These are phyloP conservation scores for Sebastes flavidus DNA, from an alignment of 2,797 vertebrate species.

Conservation along the genomic window DNA sequence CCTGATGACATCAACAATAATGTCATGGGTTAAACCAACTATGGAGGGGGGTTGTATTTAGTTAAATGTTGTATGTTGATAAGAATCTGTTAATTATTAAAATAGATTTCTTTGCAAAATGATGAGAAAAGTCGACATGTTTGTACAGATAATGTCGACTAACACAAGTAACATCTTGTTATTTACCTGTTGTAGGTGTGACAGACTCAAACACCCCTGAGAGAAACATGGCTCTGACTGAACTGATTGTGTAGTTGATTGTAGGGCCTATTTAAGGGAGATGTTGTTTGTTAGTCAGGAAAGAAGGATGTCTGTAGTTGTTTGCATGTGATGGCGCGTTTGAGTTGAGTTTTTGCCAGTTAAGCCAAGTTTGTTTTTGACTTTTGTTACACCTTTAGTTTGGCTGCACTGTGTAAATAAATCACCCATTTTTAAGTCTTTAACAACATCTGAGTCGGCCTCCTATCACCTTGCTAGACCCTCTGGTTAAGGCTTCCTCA, in stretches of 20 bases:
- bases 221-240: neutral
- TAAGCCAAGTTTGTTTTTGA: neutral
- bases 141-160: neutral
- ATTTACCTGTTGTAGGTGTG: neutral
- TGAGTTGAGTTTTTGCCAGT: neutral
- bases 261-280: neutral
- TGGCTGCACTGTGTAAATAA: neutral
- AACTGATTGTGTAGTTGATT: neutral
- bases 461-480: neutral
- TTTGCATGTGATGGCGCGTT: neutral
- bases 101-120: neutral
- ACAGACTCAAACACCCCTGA: neutral
- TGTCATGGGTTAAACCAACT: neutral
- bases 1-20: neutral
- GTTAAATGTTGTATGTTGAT: neutral
- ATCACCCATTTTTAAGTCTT: neutral
- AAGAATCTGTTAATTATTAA: neutral
- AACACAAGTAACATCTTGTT: neutral
- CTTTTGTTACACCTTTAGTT: neutral
- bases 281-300: neutral
- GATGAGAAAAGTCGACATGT: neutral
- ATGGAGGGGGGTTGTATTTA: neutral
- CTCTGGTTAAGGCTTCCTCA: neutral
- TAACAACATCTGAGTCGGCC: neutral
- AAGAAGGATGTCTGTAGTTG: neutral